Evolutionary conservation across 2,113 vertebrate species (phyloP), one percentile per base, ranked within the genome.

Genomic region (Copsychus sechellarum): DNA sequence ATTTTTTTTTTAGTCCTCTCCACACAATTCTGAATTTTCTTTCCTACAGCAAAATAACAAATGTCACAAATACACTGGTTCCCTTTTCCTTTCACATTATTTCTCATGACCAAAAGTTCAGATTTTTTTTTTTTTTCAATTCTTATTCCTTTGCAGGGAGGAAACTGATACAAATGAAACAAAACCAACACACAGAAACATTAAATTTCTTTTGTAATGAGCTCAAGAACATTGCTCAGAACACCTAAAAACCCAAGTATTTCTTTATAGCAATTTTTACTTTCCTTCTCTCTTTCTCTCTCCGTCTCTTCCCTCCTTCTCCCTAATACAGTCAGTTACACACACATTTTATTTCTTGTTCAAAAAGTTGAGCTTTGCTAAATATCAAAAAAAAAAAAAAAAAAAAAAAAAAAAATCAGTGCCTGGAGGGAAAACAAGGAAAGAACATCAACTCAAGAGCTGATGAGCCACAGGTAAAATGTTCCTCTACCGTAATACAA

Each of bases 221-320:
- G 25, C 51, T 86, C 42, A 88, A 62, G 31, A n/a, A 23, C 18
- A 23, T 36, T 54, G 19, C 34, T n/a, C 38, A 70, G 51, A 82
- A 77, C 50, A 72, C 0, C 1, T 20, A 58, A 65, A 43, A 56
- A 0, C 6, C 12, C 2, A 36, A n/a, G 2, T 29, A 51, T 42
- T 70, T 70, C 15, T 72, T 78, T 29, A 16, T 7, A 36, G 57
- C 12, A 69, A 77, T 15, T 81, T 62, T 24, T 66, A 47, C 11
- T 73, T 73, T 50, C 23, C 6, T n/a, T 61, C n/a, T 57, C 31
- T 48, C 15, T 76, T 34, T 57, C 36, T 76, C 14, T 47, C 29
- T 28, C 12, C 10, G 33, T 26, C 11, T 11, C 36, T 69, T 90
- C 22, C 22, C 25, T 79, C 6, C 14, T 81, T 24, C 24, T 87